phyloP scores from a whole-genome alignment of 2,113 vertebrate species.

The Cathartes aura region DNA sequence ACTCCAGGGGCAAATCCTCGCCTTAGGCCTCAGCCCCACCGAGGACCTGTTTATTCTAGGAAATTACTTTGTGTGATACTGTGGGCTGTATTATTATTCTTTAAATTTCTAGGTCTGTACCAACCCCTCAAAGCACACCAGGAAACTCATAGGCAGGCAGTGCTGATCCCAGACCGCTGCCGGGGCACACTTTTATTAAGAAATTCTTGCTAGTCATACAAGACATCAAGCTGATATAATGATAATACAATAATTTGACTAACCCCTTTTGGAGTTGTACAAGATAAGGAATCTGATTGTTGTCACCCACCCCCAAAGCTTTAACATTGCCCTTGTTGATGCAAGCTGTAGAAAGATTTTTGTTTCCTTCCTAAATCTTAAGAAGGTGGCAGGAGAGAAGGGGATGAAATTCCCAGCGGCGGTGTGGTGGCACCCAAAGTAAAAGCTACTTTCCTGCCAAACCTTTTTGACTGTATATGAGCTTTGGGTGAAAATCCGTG shows the following conservation, averaged over 20 bases:
- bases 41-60: not conserved
- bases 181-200: not conserved
- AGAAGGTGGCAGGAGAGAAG: not conserved
- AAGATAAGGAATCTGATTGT: fast-evolving
- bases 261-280: not conserved
- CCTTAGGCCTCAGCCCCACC: not conserved
- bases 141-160: not conserved
- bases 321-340: not conserved
- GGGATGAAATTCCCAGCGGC: not conserved
- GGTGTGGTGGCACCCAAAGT: not conserved
- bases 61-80: not conserved
- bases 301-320: not conserved
- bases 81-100: not conserved
- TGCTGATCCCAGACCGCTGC: not conserved
- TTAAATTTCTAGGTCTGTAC: not conserved
- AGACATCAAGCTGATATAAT: not conserved
- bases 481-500: not conserved
- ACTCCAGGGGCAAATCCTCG: not conserved
- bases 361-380: not conserved
- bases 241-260: not conserved
- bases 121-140: not conserved
- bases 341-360: not conserved
- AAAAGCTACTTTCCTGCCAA: not conserved
- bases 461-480: not conserved
- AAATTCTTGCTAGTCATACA: not conserved